Evolutionary conservation across 2,888 invertebrate species (phyloP).

Genomic region (Plebejus anna): DNA sequence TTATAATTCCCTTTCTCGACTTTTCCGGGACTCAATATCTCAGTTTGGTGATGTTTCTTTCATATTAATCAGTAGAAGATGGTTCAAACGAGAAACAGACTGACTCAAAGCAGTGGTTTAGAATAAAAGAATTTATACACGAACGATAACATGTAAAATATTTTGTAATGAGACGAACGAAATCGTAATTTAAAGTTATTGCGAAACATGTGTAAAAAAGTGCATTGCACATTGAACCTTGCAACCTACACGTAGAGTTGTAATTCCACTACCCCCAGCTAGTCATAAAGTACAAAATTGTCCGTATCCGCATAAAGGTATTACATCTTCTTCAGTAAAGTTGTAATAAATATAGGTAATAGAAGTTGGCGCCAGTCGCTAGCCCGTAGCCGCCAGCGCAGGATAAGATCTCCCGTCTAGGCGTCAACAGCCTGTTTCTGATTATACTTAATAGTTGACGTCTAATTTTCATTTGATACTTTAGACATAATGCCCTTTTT

Average conservation of each 20-base stretch:
- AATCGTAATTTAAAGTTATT: neutral
- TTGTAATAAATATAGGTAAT: slow-evolving; percentile 59
- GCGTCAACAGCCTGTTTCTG: slow-evolving; percentile 59
- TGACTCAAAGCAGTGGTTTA: no score
- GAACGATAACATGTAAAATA: slow-evolving; percentile 35
- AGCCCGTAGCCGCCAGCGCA: slow-evolving; percentile 47
- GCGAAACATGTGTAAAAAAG: neutral
- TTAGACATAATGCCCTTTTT: slow-evolving; percentile 30
- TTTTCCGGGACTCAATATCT: neutral
- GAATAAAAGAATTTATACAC: neutral
- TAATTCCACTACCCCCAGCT: slow-evolving; percentile 44
- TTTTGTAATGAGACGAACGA: slow-evolving; percentile 70
- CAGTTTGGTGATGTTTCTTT: no score
- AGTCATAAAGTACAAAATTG: slow-evolving; percentile 53
- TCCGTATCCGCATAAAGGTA: slow-evolving; percentile 58
- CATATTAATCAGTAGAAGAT: no score
- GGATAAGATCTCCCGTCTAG: slow-evolving; percentile 64
- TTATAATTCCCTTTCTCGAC: neutral
- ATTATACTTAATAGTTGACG: slow-evolving; percentile 45
- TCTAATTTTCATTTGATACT: slow-evolving; percentile 39
- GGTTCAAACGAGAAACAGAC: no score
- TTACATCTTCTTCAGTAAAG: slow-evolving; percentile 57
- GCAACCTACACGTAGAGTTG: slow-evolving; percentile 44
- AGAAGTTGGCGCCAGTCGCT: slow-evolving; percentile 66
- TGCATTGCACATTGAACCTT: slow-evolving; percentile 39